Evolutionary conservation across 2,888 invertebrate genomes (phyloP).

Genomic region (Ormia ochracea): DNA sequence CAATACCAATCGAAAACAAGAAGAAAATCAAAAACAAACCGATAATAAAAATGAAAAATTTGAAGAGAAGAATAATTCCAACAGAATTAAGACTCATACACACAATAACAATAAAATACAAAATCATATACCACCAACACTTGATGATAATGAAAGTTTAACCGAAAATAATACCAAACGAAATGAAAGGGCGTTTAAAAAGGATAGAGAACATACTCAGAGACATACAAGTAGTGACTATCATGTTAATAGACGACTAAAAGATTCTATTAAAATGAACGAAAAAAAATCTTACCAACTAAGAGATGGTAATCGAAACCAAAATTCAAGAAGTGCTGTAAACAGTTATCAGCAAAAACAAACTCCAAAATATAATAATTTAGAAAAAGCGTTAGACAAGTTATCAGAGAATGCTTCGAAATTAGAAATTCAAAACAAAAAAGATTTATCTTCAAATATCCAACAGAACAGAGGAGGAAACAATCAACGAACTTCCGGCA

Average conservation of each 20-base stretch:
- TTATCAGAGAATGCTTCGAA: slow-evolving; percentile 69
- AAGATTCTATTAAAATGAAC: slow-evolving; percentile 13
- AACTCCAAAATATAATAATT: slow-evolving; percentile 64
- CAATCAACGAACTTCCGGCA: slow-evolving; percentile 46
- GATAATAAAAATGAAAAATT: slow-evolving; percentile 18
- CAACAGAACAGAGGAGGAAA: slow-evolving; percentile 25
- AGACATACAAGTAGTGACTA: slow-evolving; percentile 1
- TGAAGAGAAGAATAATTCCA: slow-evolving; percentile 30
- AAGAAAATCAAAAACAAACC: slow-evolving; percentile 37
- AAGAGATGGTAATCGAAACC: slow-evolving; percentile 53
- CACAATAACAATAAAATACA: slow-evolving; percentile 15
- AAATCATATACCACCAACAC: neutral
- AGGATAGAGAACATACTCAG: slow-evolving; percentile 26
- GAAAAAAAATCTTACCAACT: slow-evolving; percentile 52
- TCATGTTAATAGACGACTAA: slow-evolving; percentile 38
- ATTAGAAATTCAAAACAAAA: slow-evolving; percentile 67
- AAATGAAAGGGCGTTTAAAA: slow-evolving; percentile 40
- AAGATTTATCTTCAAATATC: slow-evolving; percentile 20
- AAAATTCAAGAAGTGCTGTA: slow-evolving; percentile 60
- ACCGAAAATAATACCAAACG: slow-evolving; percentile 32
- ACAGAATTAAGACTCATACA: neutral
- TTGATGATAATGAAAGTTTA: slow-evolving; percentile 26
- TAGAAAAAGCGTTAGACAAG: slow-evolving; percentile 65
- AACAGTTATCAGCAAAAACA: slow-evolving; percentile 35
- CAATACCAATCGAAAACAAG: slow-evolving; percentile 46